Percentiles rank a stretch among this genome's conserved stretches.
These are phyloP conservation scores for Styela clava DNA, from an alignment of 23 tunicate species.

Conservation along the genomic window DNA sequence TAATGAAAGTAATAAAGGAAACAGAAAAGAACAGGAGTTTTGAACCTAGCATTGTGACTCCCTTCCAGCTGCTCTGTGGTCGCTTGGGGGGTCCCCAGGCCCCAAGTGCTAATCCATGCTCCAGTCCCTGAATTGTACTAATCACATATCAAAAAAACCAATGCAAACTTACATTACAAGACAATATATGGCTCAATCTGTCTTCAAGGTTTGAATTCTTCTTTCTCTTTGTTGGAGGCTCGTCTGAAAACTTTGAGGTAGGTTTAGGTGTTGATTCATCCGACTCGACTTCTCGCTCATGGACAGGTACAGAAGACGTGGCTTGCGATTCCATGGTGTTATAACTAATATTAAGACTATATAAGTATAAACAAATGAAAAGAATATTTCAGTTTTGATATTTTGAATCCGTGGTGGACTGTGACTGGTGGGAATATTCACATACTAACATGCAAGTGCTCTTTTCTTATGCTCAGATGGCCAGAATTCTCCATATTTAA, in stretches of 20 bases:
- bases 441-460: neutral
- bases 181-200: conserved; percentile 48
- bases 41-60: no score
- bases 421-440: neutral
- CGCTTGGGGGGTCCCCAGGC: no score
- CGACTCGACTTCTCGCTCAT: neutral
- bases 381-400: neutral
- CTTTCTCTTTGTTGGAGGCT: neutral
- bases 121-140: no score
- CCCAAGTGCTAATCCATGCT: no score
- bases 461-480: neutral
- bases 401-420: neutral
- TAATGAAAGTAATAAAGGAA: no score
- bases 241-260: neutral
- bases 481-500: no score
- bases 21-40: no score
- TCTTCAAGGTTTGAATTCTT: conserved; percentile 43
- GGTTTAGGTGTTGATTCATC: neutral
- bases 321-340: neutral
- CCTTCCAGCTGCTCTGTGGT: no score
- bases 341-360: neutral
- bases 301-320: neutral
- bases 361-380: neutral
- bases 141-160: no score
- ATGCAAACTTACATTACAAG: conserved; percentile 73